A percentile compares a stretch with the other conserved stretches of the same genome.
Evolutionary conservation across 2,797 vertebrate genomes (phyloP).

Genomic region (Pteropus rufus): DNA sequence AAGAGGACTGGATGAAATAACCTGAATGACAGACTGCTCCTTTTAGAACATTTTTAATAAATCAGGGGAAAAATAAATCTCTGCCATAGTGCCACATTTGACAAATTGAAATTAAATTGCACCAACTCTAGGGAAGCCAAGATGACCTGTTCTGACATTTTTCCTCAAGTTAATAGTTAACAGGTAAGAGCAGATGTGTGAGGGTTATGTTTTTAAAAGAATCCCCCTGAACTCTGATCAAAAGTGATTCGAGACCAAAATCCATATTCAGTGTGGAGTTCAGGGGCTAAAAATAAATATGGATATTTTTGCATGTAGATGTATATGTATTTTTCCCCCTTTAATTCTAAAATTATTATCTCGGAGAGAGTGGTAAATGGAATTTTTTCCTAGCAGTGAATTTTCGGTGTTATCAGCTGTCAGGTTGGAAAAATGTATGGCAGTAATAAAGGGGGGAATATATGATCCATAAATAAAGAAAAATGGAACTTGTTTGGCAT

Average conservation of each 20-base stretch:
- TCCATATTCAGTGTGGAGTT: neutral
- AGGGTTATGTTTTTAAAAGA: constrained; percentile 25
- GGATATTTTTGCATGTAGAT: constrained; percentile 45
- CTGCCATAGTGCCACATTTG: constrained; percentile 76
- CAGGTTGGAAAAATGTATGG: constrained; percentile 75
- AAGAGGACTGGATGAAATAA: constrained; percentile 69
- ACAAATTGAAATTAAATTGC: constrained; percentile 88
- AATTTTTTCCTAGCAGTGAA: constrained; percentile 61
- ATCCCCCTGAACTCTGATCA: neutral
- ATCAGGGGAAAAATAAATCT: constrained; percentile 86
- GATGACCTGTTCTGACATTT: constrained; percentile 84
- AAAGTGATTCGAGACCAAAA: neutral
- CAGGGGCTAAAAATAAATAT: constrained; percentile 46
- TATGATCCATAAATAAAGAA: constrained; percentile 80
- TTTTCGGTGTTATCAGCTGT: constrained; percentile 76
- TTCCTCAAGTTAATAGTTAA: constrained; percentile 54
- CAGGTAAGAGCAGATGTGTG: constrained; percentile 15
- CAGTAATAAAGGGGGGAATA: constrained; percentile 75
- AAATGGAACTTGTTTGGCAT: constrained; percentile 72
- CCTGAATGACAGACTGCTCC: constrained; percentile 84
- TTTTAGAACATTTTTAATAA: constrained; percentile 87
- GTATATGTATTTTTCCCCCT: constrained; percentile 32
- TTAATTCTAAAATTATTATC: constrained; percentile 58
- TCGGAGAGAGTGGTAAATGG: constrained; percentile 49
- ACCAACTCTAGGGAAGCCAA: constrained; percentile 79